Percentiles rank a stretch among this genome's conserved stretches.
Evolutionary conservation across 2,113 vertebrate genomes (phyloP).

Genomic region (Zingel zingel): DNA sequence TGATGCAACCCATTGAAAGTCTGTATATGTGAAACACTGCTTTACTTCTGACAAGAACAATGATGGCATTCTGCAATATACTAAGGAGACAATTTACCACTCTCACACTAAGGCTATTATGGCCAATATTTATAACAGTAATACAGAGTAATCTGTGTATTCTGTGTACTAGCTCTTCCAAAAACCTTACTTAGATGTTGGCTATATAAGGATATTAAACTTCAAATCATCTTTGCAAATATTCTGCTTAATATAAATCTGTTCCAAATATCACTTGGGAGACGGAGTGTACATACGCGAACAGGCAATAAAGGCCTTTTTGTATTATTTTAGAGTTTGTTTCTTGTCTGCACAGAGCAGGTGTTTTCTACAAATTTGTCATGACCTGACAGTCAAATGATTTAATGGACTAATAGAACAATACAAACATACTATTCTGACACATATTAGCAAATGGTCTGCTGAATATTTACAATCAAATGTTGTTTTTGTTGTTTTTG

Average conservation of each 20-base stretch:
- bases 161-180: not conserved
- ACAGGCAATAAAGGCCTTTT: not conserved
- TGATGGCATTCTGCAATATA: slow-evolving; percentile 9
- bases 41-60: slow-evolving; percentile 50
- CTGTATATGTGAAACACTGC: slow-evolving; percentile 41
- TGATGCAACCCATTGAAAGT: slow-evolving; percentile 74
- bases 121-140: not conserved
- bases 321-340: not conserved
- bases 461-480: not conserved
- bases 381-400: not conserved
- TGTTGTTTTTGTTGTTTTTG: not conserved
- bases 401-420: slow-evolving; percentile 6
- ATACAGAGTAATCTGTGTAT: slow-evolving; percentile 9
- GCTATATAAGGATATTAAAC: not conserved
- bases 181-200: not conserved
- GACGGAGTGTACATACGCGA: not conserved
- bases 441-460: not conserved
- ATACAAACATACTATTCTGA: not conserved
- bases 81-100: slow-evolving; percentile 18
- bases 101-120: slow-evolving; percentile 6
- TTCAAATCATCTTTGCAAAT: not conserved
- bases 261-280: not conserved
- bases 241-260: not conserved
- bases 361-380: not conserved
- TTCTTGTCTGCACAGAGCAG: not conserved